These are phyloP conservation scores for Actinernus sp. DNA, from an alignment of 92 coral and sea anemone genomes.

Conservation along the genomic window DNA sequence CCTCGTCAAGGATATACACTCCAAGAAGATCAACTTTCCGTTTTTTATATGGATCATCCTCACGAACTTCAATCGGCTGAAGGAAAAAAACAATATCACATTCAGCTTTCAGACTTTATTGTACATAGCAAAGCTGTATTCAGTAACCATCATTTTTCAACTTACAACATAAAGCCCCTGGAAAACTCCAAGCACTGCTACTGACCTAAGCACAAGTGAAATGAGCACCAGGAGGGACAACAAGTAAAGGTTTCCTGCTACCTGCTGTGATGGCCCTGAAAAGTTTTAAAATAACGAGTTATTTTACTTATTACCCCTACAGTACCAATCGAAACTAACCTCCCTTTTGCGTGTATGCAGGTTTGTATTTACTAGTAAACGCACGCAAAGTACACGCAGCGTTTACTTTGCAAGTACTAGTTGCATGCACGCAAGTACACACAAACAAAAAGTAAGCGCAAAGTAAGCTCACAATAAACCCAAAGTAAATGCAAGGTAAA, in stretches of 20 bases:
- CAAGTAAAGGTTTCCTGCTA: constrained; percentile 77
- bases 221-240: constrained; percentile 59
- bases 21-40: constrained; percentile 74
- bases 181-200: constrained; percentile 86
- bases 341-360: too few relatives aligned
- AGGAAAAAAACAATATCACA: background rate
- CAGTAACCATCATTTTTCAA: background rate
- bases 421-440: too few relatives aligned
- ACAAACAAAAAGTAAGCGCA: too few relatives aligned
- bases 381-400: too few relatives aligned
- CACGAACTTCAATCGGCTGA: constrained; percentile 86
- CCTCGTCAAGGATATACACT: constrained; percentile 51
- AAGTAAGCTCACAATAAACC: too few relatives aligned
- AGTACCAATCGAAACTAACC: too few relatives aligned
- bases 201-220: constrained; percentile 83
- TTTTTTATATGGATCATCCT: constrained; percentile 57
- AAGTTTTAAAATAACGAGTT: background rate
- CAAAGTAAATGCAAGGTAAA: too few relatives aligned
- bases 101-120: background rate
- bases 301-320: too few relatives aligned
- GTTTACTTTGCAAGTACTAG: too few relatives aligned
- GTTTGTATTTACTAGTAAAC: too few relatives aligned
- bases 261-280: constrained; percentile 90
- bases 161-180: constrained; percentile 93
- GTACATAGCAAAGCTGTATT: background rate